Percentiles rank a stretch among this genome's conserved stretches.
Evolutionary conservation across 2,113 vertebrate genomes (phyloP).

Genomic region (Eupsittula cactorum): DNA sequence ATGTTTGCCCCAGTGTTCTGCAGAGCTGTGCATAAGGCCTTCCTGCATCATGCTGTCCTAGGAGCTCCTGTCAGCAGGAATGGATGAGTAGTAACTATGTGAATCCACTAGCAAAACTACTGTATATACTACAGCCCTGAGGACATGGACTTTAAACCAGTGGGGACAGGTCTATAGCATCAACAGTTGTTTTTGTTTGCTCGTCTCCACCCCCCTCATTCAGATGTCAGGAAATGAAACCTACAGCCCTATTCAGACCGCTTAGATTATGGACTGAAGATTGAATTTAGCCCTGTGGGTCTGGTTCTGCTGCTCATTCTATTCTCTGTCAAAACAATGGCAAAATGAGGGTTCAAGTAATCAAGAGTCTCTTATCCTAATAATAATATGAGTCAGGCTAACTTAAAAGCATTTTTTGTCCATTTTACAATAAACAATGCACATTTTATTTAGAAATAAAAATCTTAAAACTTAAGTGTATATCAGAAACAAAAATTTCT

Average conservation of each 20-base stretch:
- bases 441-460: not conserved
- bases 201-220: rapidly evolving
- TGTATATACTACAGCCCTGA: not conserved
- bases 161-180: not conserved
- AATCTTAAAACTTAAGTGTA: not conserved
- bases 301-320: not conserved
- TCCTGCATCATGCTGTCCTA: not conserved
- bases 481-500: not conserved
- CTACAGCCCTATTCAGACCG: not conserved
- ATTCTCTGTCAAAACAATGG: not conserved
- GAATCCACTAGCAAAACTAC: not conserved
- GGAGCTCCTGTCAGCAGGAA: not conserved
- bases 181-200: not conserved
- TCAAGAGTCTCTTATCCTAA: not conserved
- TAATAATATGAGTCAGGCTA: not conserved
- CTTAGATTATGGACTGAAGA: not conserved
- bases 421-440: not conserved
- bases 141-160: not conserved
- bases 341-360: not conserved
- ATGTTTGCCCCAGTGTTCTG: not conserved
- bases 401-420: not conserved
- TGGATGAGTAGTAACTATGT: not conserved
- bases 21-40: not conserved
- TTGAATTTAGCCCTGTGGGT: not conserved
- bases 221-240: not conserved